Base-by-base conservation (phyloP, 2,888 invertebrate species). In the Asteroscopus sphinx region DNA sequence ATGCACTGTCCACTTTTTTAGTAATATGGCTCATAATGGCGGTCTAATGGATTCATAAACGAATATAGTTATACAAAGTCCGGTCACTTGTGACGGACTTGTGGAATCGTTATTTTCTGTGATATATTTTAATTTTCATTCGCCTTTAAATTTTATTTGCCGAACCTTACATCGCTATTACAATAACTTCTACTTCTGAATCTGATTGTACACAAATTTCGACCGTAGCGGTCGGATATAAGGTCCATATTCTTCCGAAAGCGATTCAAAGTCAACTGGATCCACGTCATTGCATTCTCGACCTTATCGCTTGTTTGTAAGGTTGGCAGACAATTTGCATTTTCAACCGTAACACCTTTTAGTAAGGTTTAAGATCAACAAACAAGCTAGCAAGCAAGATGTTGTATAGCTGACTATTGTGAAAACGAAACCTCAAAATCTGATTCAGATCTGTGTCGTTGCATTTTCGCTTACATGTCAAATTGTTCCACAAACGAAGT, bases 11-110 rank as follows among this genome's bases (percentile, higher is more conserved):
- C 40, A 37, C 37, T 45, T 55, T 62, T 39, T 42, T 57, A 55
- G 25, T 52, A 62, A 63, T 71, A 76, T 75, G 75, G 77, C 74
- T 71, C 68, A 71, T 56, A 62, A 63, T 52, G 68, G 65, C 64
- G 44, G 48, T 52, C 33, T 17, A 47, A 54, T 68, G 56, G 40
- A 45, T 61, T 45, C 41, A 42, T 46, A 55, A 33, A 57, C 26
- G 13, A 47, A 36, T 33, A 48, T 11, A 32, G 4, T 32, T 21
- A 32, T 21, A 30, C 17, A 49, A 33, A 21, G 33, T n/a, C 21
- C 40, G 13, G 15, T 16, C 15, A 28, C 16, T n/a, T n/a, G 15
- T 8, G 28, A n/a, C 12, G 9, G 15, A 36, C 3, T 7, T 9
- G n/a, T 32, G 28, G 21, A 39, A 15, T 36, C 25, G 3, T 8